Evolutionary conservation across 2,888 invertebrate species (phyloP).

Genomic region (Plusia festucae): DNA sequence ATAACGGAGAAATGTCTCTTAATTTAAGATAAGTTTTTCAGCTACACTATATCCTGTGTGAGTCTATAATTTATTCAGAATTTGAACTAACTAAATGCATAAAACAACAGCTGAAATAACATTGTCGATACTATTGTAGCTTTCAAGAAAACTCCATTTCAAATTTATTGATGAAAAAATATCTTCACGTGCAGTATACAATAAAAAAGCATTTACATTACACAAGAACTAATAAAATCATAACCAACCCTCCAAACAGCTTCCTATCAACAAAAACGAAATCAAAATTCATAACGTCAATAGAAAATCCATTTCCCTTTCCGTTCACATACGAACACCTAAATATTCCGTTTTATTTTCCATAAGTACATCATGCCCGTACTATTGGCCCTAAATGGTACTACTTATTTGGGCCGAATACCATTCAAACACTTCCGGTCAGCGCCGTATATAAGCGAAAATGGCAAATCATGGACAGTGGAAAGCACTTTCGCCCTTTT

Average conservation of each 20-base stretch:
- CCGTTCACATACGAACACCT: conserved; percentile 14
- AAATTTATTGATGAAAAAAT: not conserved
- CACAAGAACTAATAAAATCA: not conserved
- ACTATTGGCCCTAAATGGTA: conserved; percentile 43
- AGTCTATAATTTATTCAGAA: too few species aligned
- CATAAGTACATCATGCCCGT: conserved; percentile 19
- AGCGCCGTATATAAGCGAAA: conserved; percentile 50
- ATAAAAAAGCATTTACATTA: not conserved
- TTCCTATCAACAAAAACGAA: conserved; percentile 10
- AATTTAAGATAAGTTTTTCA: too few species aligned
- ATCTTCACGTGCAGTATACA: too few species aligned
- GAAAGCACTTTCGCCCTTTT: conserved; percentile 48
- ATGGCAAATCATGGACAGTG: conserved; percentile 49
- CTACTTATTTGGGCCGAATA: conserved; percentile 52
- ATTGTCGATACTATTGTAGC: not conserved
- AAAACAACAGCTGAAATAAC: not conserved
- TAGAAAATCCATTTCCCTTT: conserved; percentile 28
- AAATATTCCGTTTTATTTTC: conserved; percentile 21
- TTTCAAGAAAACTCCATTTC: not conserved
- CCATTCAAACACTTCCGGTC: conserved; percentile 58
- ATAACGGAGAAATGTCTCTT: not conserved
- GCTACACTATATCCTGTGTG: too few species aligned
- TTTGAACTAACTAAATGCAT: not conserved
- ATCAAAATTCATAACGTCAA: conserved; percentile 35
- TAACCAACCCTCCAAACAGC: not conserved